Base-by-base conservation (phyloP, 1,140 invertebrate species). In the Drosophila cardini region DNA sequence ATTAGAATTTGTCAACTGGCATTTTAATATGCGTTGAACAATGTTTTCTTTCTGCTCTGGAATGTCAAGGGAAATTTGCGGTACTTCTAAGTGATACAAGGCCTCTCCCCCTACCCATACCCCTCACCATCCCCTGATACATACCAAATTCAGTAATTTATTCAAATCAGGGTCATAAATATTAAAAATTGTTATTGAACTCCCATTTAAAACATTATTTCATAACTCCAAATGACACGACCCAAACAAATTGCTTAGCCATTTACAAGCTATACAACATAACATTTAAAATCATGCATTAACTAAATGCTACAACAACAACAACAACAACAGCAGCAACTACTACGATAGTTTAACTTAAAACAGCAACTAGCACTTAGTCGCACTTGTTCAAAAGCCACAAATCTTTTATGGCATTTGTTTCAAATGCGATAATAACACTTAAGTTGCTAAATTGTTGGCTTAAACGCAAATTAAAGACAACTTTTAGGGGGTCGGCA, bases 361-460 rank as follows among this genome's bases (percentile, higher is more conserved):
- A 46, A 65, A 78, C 72, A 78, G 72, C 76, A 67, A 78, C 67
- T 71, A 67, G 80, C 62, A 65, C 75, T 74, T 72, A 82, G 83
- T 57, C 40, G 50, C 63, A 45, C 63, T 84, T 75, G 67, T 72
- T 75, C 58, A 64, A 83, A 71, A 72, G 79, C 79, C 72, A 76
- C 80, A 78, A 76, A 78, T 78, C 72, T 78, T 76, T 76, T 76
- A 64, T 87, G 83, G 69, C 76, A 86, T 83, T 87, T 86, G 83
- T 72, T 76, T 72, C 61, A 74, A 63, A 76, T 89, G 82, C 83
- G 83, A 87, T 87, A 86, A 83, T 83, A 80, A 75, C 83, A 87
- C 84, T 86, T 83, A 83, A 87, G 65, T 76, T 81, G 75, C 65
- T 77, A 74, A 86, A 86, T 86, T 85, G 82, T 73, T 78, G 79